Conservation (phyloP, 1,140 invertebrate species). For the Dryas iulia region DNA sequence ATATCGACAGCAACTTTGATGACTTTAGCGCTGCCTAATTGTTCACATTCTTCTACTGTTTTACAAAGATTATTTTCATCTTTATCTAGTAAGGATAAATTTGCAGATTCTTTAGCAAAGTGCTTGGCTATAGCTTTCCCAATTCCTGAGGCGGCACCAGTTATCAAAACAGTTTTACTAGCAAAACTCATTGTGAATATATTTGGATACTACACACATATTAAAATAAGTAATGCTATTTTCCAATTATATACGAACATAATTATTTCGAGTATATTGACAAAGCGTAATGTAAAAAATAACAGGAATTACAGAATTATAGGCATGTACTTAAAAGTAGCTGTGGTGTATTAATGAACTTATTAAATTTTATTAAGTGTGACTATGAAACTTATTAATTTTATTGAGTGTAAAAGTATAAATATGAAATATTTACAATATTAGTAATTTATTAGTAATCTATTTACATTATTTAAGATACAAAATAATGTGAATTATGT, state of each 20-base stretch:
- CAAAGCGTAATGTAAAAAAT: neutral
- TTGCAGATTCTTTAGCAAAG: slow-evolving; percentile 14
- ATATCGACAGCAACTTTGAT: neutral
- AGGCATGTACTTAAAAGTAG: too few relatives aligned
- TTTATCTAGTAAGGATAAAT: slow-evolving; percentile 12
- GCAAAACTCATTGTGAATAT: slow-evolving; percentile 10
- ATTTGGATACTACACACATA: neutral
- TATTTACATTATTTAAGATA: too few relatives aligned
- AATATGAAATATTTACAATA: too few relatives aligned
- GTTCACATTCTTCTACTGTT: neutral
- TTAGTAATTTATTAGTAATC: too few relatives aligned
- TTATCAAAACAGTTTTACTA: slow-evolving; percentile 16
- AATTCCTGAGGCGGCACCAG: slow-evolving; percentile 15
- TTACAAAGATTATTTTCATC: slow-evolving; percentile 9
- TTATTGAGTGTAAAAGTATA: too few relatives aligned
- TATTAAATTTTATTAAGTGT: too few relatives aligned
- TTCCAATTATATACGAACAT: neutral
- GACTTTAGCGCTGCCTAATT: neutral
- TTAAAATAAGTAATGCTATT: neutral
- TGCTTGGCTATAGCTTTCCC: slow-evolving; percentile 7
- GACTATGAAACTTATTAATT: too few relatives aligned
- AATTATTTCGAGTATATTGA: neutral
- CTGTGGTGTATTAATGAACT: too few relatives aligned
- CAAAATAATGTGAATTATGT: neutral
- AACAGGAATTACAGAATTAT: too few relatives aligned